Conservation (phyloP, 2,797 vertebrate species). For the Potorous gilbertii region DNA sequence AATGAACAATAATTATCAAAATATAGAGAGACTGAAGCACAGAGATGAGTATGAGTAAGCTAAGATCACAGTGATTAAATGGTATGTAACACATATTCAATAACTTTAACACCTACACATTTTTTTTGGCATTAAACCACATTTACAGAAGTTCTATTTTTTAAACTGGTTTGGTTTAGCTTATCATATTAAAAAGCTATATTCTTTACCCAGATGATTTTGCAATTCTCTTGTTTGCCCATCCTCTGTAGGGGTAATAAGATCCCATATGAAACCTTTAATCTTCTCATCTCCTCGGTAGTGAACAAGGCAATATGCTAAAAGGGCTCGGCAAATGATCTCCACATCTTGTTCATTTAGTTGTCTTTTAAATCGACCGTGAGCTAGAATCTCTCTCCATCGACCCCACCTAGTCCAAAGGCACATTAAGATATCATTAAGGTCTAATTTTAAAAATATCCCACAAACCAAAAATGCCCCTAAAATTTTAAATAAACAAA, state of each 20-base stretch:
- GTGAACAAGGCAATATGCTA: slow-evolving; percentile 97
- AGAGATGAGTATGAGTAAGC: background rate
- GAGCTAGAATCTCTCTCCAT: slow-evolving; percentile 97
- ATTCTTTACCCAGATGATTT: slow-evolving; percentile 93
- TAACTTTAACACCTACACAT: background rate
- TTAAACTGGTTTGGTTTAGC: background rate
- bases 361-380: slow-evolving; percentile 98
- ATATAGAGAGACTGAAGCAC: background rate
- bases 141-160: background rate
- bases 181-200: background rate
- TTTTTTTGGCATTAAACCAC: background rate
- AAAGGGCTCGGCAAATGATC: slow-evolving; percentile 95
- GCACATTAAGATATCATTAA: slow-evolving; percentile 41
- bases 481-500: background rate
- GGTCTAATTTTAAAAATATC: background rate
- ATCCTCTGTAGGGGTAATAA: slow-evolving; percentile 96
- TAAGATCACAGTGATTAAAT: background rate
- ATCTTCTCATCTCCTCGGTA: slow-evolving; percentile 99
- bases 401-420: slow-evolving; percentile 92
- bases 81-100: background rate
- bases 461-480: background rate
- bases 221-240: slow-evolving; percentile 96
- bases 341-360: slow-evolving; percentile 96
- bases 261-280: slow-evolving; percentile 99
- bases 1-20: background rate